Base-by-base conservation (phyloP, 2,888 invertebrate genomes). In the Oxystoma pomonae region DNA sequence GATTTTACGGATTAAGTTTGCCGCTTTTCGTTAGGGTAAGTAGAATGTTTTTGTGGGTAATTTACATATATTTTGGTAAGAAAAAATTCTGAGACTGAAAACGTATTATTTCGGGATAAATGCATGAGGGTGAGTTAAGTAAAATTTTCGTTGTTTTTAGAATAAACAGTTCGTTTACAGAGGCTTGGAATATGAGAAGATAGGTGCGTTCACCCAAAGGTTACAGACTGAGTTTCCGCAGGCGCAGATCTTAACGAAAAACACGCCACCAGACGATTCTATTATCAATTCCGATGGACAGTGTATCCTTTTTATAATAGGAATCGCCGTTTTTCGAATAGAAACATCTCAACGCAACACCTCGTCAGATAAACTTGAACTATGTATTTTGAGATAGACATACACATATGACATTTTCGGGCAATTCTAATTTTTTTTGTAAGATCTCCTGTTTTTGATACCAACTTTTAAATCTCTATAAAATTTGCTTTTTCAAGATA, bases 101-200 rank as follows among this genome's bases (percentile, higher is more conserved):
- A n/a, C n/a, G n/a, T n/a, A n/a, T n/a, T n/a, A n/a, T n/a, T n/a
- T n/a, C n/a, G n/a, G n/a, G n/a, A n/a, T n/a, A n/a, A n/a, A n/a
- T n/a, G n/a, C n/a, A n/a, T n/a, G n/a, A n/a, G n/a, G n/a, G n/a
- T n/a, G n/a, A n/a, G n/a, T n/a, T n/a, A n/a, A n/a, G n/a, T 20
- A 9, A 52, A 56, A 55, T 63, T 20, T 58, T 17, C 19, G 58
- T 67, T 66, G 64, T 67, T 78, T 79, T 49, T 78, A 95, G 94
- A 97, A 96, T 76, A 96, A 95, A 76, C 90, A 93, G 74, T 97
- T 97, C 79, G 91, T 98, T 2, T 98, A 97, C 81, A 90, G 98
- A 68, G 98, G 98, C 0, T 84, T 94, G 74, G 97, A 97, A 77
- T 98, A 96, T 80, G 98, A 98, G 81, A 85, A 96, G 68, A 92